phyloP scores from a whole-genome alignment of 1,140 invertebrate species.

The Pseudomyrmex pallidus region DNA sequence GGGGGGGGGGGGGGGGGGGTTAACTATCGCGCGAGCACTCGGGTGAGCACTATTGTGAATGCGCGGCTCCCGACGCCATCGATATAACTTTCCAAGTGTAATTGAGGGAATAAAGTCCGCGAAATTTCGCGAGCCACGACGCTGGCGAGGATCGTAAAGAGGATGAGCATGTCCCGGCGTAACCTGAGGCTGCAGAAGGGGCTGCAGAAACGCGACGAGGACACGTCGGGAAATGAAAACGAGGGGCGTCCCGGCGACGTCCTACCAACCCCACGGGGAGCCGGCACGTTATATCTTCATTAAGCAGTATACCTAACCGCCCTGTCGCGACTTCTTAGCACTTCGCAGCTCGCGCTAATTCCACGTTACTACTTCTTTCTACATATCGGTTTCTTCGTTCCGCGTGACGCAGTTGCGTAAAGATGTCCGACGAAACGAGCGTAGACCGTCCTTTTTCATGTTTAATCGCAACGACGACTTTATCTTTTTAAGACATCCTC shows the following conservation, averaged over 20 bases:
- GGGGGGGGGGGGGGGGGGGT: too few relatives aligned
- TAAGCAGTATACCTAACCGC: slow-evolving; percentile 75
- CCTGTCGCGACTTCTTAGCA: slow-evolving; percentile 75
- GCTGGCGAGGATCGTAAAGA: slow-evolving; percentile 69
- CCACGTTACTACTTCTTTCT: slow-evolving; percentile 70
- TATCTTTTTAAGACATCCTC: not conserved
- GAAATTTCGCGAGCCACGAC: slow-evolving; percentile 75
- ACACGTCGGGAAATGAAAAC: slow-evolving; percentile 74
- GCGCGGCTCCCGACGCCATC: slow-evolving; percentile 30
- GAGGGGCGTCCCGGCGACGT: slow-evolving; percentile 74
- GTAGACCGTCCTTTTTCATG: not conserved
- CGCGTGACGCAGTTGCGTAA: slow-evolving; percentile 42
- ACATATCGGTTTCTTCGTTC: slow-evolving; percentile 61
- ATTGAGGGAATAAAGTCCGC: slow-evolving; percentile 82
- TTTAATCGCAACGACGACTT: not conserved
- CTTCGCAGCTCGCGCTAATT: slow-evolving; percentile 68
- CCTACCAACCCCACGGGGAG: slow-evolving; percentile 70
- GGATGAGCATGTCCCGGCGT: slow-evolving; percentile 68
- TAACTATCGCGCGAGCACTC: slow-evolving; percentile 16
- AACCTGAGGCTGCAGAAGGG: slow-evolving; percentile 65
- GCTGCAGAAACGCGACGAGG: slow-evolving; percentile 68
- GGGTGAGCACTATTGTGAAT: slow-evolving; percentile 39
- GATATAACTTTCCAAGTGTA: slow-evolving; percentile 81
- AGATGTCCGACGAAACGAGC: slow-evolving; percentile 39
- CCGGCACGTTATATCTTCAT: slow-evolving; percentile 82